Evolutionary conservation across 2,888 invertebrate species (phyloP), one percentile per base, ranked within the genome.

Genomic region (Drosophila borealis): DNA sequence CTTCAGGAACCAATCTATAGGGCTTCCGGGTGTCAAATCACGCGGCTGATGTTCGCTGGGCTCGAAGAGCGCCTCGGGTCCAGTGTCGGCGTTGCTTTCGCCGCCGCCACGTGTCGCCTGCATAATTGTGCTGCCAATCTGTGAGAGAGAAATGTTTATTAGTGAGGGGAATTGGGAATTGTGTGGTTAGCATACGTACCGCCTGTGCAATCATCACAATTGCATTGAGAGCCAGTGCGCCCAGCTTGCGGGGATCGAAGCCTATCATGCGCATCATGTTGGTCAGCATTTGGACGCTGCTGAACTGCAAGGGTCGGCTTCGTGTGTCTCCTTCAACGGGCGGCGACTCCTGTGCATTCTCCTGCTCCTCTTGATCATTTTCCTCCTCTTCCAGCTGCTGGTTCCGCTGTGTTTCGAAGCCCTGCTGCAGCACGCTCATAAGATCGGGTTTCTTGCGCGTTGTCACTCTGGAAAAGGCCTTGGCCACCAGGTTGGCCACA

Each of bases 161-260:
- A n/a, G 0, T 2, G 0, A n/a, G 36, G 33, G 0, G 11, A 25
- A 6, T 10, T 5, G 9, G 0, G 5, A 3, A 2, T 4, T 42
- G 33, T 0, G 3, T 2, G 2, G 11, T n/a, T n/a, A 37, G 91
- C 94, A 93, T 4, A 37, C 42, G 5, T 92, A 97, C 97, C 95
- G 97, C 94, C 93, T 97, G 96, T 1, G 97, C 97, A 14, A 97
- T 94, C 92, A 97, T 96, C 73, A 97, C 95, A 14, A 97, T 93
- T 19, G 96, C 96, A 90, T 97, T 97, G 14, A 97, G 94, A 13
- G 96, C 96, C 42, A 97, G 95, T 0, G 97, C 97, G 34, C 96
- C 95, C 68, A 97, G 93, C 92, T 96, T 96, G 61, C 94, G 94
- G 0, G 95, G 94, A 90, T 97, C 96, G 55, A 97, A 93, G 19